Percentiles rank a stretch among this genome's conserved stretches.
These are phyloP conservation scores for Heliconius melpomene DNA, from an alignment of 1,140 invertebrate species.

Conservation along the genomic window DNA sequence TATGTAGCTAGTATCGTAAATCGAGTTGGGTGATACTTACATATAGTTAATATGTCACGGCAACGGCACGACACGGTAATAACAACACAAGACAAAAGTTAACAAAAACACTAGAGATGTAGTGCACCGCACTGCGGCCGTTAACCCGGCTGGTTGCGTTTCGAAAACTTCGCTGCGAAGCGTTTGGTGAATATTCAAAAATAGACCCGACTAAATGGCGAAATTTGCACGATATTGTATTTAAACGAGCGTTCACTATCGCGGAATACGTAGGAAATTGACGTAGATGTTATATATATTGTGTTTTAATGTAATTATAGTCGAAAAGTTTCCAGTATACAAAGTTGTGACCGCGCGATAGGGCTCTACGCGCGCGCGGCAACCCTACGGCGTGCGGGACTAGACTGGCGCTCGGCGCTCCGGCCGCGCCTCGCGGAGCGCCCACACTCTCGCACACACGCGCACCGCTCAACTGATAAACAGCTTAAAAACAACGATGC, in stretches of 20 bases:
- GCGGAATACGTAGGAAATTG: background rate
- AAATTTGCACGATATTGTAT: constrained; percentile 61
- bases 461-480: constrained; percentile 68
- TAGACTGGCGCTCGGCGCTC: constrained; percentile 60
- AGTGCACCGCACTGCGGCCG: constrained; percentile 72
- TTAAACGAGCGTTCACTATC: constrained; percentile 47
- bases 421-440: constrained; percentile 62
- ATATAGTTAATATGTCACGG: constrained; percentile 75
- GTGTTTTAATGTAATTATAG: constrained; percentile 22
- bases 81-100: constrained; percentile 71
- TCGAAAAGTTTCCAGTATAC: constrained; percentile 78
- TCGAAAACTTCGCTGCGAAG: constrained; percentile 76
- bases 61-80: constrained; percentile 46
- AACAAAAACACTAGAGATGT: constrained; percentile 78
- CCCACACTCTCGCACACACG: constrained; percentile 56
- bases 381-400: constrained; percentile 65
- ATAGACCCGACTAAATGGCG: constrained; percentile 68
- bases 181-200: constrained; percentile 79
- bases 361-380: constrained; percentile 65
- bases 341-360: constrained; percentile 72
- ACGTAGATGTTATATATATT: background rate
- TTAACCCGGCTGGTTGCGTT: constrained; percentile 75
- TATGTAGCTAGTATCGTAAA: constrained; percentile 62
- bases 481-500: constrained; percentile 69
- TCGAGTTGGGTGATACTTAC: constrained; percentile 77